Evolutionary conservation across 2,797 vertebrate genomes (phyloP).

Genomic region (Hypotaenidia philippensis): DNA sequence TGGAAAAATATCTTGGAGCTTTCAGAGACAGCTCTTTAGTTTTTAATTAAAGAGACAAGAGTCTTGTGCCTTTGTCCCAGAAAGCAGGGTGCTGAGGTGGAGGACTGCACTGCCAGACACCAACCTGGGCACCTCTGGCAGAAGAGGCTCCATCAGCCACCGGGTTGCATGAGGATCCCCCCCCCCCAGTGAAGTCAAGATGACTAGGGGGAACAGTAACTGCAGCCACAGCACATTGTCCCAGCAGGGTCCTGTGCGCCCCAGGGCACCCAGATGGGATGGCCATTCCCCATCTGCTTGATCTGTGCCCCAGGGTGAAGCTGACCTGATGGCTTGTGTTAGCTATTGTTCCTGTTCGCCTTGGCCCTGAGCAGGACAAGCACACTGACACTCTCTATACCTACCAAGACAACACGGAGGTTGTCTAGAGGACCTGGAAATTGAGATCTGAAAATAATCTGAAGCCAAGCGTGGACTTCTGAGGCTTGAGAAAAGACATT

Average conservation of each 20-base stretch:
- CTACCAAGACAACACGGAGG: not conserved
- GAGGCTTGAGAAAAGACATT: not conserved
- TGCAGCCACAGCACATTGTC: rapidly evolving
- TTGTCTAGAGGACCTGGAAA: not conserved
- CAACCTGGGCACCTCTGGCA: not conserved
- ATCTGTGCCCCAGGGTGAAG: not conserved
- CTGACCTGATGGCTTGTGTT: rapidly evolving
- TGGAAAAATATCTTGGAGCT: not conserved
- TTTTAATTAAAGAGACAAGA: not conserved
- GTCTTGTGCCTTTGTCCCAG: not conserved
- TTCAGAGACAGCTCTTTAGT: not conserved
- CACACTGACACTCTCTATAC: not conserved
- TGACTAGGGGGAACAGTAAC: not conserved
- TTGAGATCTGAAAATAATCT: not conserved
- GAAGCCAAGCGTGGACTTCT: not conserved
- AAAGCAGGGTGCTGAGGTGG: not conserved
- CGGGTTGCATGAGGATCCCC: not conserved
- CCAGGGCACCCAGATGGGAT: not conserved
- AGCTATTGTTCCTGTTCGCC: not conserved
- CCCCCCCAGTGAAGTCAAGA: rapidly evolving
- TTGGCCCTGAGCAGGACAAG: not conserved
- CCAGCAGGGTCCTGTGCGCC: not conserved
- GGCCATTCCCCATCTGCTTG: not conserved
- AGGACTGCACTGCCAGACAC: not conserved
- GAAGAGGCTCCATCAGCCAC: not conserved